Evolutionary conservation across 2,113 vertebrate genomes (phyloP).

Genomic region (Ophthalmolycus amberensis): DNA sequence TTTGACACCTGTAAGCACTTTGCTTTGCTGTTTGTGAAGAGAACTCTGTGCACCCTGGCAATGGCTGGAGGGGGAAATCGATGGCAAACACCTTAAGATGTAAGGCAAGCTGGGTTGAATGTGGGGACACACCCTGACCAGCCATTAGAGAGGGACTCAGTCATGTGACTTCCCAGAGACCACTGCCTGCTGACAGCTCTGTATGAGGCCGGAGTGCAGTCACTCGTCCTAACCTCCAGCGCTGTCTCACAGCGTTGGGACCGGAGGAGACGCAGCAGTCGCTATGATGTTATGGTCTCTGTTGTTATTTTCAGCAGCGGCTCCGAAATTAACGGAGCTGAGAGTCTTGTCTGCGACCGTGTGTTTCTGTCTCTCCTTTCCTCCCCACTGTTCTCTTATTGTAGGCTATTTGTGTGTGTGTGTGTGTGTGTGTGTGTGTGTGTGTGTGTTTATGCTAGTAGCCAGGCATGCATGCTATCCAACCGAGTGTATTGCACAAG

Average conservation of each 20-base stretch:
- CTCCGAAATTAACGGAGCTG: not conserved
- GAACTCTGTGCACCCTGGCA: constrained; percentile 7
- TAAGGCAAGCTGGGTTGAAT: constrained; percentile 38
- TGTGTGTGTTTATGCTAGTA: constrained; percentile 26
- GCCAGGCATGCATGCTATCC: constrained; percentile 18
- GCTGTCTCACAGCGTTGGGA: constrained; percentile 26
- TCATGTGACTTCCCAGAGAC: constrained; percentile 42
- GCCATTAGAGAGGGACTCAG: constrained; percentile 26
- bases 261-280: constrained; percentile 23
- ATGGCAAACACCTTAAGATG: constrained; percentile 54
- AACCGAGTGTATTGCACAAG: constrained; percentile 35
- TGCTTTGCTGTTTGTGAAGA: constrained; percentile 56
- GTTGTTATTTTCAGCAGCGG: constrained; percentile 41
- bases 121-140: constrained; percentile 29
- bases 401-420: not conserved
- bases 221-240: constrained; percentile 24
- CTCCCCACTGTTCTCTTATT: constrained; percentile 1
- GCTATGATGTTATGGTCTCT: constrained; percentile 27
- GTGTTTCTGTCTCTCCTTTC: not conserved
- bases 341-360: not conserved
- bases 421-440: constrained; percentile 16
- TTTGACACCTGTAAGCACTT: constrained; percentile 49
- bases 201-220: constrained; percentile 17
- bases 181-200: constrained; percentile 34
- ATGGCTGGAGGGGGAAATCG: constrained; percentile 40